Evolutionary conservation across 2,888 invertebrate species (phyloP).

Genomic region (Eupithecia pulchellata): DNA sequence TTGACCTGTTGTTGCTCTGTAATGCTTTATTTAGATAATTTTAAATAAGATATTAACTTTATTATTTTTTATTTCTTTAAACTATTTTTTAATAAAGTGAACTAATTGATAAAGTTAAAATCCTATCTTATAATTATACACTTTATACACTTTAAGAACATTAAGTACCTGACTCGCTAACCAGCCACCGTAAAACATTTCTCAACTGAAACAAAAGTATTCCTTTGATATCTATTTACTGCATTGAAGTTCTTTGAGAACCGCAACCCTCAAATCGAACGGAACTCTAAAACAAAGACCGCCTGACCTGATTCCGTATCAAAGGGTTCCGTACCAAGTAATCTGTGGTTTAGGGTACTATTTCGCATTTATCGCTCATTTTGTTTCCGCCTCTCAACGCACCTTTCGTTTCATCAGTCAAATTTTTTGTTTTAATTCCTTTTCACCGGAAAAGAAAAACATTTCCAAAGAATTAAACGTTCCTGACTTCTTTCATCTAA

Average conservation of each 20-base stretch:
- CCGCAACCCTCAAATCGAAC: constrained; percentile 39
- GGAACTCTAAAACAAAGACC: constrained; percentile 44
- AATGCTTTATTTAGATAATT: too few species aligned
- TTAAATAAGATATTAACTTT: too few species aligned
- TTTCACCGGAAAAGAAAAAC: neutral
- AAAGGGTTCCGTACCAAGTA: constrained; percentile 28
- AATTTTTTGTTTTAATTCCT: constrained; percentile 1
- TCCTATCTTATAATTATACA: too few species aligned
- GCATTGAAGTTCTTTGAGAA: constrained; percentile 32
- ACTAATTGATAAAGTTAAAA: too few species aligned
- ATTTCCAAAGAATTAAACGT: neutral
- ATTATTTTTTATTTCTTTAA: too few species aligned
- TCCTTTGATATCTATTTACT: constrained; percentile 33
- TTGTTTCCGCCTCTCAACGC: constrained; percentile 37
- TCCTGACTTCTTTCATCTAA: neutral
- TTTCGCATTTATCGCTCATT: constrained; percentile 42
- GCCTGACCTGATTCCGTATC: constrained; percentile 43
- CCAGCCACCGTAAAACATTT: neutral
- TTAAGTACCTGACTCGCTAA: neutral
- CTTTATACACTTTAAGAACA: too few species aligned
- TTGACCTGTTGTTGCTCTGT: too few species aligned
- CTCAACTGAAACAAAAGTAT: constrained; percentile 15
- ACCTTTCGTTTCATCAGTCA: constrained; percentile 23
- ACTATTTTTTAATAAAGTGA: too few species aligned
- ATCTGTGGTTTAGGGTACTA: constrained; percentile 33